phyloP scores from a whole-genome alignment of 2,888 invertebrate species.

The Tryphoninae sp. region DNA sequence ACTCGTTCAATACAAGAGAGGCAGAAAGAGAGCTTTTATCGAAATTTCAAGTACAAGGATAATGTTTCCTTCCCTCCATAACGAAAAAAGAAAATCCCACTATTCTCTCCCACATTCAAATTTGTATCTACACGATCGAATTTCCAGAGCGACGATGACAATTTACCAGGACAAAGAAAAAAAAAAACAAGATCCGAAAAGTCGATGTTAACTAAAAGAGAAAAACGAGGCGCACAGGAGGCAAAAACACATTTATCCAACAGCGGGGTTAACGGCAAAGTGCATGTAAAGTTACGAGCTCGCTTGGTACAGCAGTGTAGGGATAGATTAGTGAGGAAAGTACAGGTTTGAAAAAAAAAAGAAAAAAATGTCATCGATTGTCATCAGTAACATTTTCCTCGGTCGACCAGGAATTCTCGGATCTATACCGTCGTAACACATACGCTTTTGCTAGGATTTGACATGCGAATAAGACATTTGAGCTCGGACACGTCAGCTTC shows the following conservation, averaged over 20 bases:
- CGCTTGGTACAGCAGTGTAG: not conserved
- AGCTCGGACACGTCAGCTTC: constrained; percentile 15
- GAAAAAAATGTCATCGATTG: constrained; percentile 48
- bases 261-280: not conserved
- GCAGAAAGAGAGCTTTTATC: constrained; percentile 21
- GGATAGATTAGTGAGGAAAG: not conserved
- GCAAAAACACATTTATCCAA: not conserved
- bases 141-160: too few species aligned
- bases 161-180: too few species aligned
- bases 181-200: too few species aligned
- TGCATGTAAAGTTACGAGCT: not conserved
- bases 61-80: too few species aligned
- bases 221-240: not conserved
- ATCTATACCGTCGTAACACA: constrained; percentile 22
- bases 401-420: not conserved
- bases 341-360: constrained; percentile 10
- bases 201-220: not conserved
- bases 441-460: constrained; percentile 2
- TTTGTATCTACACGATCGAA: too few species aligned
- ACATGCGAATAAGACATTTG: constrained; percentile 59
- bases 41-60: constrained; percentile 12
- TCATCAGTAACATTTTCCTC: constrained; percentile 24
- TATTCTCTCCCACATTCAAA: too few species aligned
- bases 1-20: too few species aligned
- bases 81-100: too few species aligned